Evolutionary conservation across 2,113 vertebrate species (phyloP).

Genomic region (Rhynchopsitta pachyrhyncha): DNA sequence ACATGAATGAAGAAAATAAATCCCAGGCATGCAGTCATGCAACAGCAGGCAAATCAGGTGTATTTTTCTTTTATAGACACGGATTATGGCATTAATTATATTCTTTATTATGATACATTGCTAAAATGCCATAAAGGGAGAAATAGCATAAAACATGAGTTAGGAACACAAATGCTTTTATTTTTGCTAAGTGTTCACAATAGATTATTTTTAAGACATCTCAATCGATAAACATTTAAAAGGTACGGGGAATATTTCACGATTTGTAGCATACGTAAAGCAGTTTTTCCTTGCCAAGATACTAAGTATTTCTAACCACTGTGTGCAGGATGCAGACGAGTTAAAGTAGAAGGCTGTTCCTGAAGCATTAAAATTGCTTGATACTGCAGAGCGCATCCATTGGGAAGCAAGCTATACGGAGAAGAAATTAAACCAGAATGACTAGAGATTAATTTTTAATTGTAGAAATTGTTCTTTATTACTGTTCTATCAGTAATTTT

Average conservation of each 20-base stretch:
- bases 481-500: neutral
- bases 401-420: neutral
- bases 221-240: neutral
- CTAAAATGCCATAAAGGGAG: constrained; percentile 10
- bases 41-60: neutral
- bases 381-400: neutral
- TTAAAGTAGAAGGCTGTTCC: neutral
- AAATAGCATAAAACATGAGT: constrained; percentile 78
- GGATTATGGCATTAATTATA: neutral
- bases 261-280: neutral
- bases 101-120: neutral
- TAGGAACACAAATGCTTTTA: neutral
- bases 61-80: neutral
- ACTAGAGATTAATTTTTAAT: neutral
- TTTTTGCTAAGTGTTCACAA: constrained; percentile 1
- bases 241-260: neutral
- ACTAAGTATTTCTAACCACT: neutral
- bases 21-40: constrained; percentile 31
- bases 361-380: neutral
- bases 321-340: neutral
- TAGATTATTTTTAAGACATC: neutral
- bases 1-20: constrained; percentile 1
- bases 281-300: neutral
- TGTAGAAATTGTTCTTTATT: neutral
- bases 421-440: neutral